phyloP scores from a whole-genome alignment of 2,113 vertebrate genomes.

The Calidris pugnax region DNA sequence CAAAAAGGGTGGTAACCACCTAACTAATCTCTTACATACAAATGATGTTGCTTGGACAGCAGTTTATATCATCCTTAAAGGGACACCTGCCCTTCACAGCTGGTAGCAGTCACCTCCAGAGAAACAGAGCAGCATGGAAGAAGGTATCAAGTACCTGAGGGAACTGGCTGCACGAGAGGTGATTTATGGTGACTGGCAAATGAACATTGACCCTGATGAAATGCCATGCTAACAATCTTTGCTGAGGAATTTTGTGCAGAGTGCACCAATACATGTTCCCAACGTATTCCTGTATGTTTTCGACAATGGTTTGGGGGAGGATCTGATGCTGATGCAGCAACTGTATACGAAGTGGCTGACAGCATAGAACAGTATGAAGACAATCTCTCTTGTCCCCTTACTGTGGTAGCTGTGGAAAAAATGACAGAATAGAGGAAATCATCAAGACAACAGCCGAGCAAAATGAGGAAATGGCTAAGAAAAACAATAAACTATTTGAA shows the following conservation, averaged over 20 bases:
- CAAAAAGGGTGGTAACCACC: background rate
- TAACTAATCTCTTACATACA: background rate
- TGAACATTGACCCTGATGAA: background rate
- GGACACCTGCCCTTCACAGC: no score
- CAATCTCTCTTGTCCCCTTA: background rate
- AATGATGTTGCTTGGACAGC: no score
- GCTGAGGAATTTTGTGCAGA: background rate
- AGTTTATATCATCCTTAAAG: no score
- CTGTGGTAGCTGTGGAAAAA: background rate
- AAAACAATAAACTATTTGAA: background rate
- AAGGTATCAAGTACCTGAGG: background rate
- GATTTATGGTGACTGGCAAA: background rate
- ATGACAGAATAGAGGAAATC: background rate
- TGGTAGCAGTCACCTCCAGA: no score
- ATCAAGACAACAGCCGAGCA: background rate
- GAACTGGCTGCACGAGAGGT: background rate
- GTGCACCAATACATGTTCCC: background rate
- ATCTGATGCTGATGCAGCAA: background rate
- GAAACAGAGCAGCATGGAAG: background rate
- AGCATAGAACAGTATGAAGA: background rate
- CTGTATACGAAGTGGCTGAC: background rate
- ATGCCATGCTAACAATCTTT: background rate
- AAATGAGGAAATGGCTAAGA: background rate
- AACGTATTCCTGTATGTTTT: background rate
- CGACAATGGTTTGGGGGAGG: background rate